Base-by-base conservation (phyloP, 2,113 vertebrate species). In the Myotis yumanensis region DNA sequence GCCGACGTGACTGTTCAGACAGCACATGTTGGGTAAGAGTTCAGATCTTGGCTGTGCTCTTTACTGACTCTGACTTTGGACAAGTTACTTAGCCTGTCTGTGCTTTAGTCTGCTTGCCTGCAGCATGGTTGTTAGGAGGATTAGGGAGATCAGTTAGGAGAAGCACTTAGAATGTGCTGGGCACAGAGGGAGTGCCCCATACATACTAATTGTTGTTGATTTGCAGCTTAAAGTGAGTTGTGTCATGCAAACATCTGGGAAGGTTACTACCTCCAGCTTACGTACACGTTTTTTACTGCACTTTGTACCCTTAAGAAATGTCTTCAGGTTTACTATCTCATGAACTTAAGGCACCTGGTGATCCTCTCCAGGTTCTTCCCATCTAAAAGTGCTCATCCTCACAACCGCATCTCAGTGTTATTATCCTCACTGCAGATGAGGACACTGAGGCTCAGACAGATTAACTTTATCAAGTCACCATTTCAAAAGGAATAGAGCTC, bases 371-470 rank as follows among this genome's bases (percentile, higher is more conserved):
- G 40, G 10, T 48, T 54, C 11, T 32, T 28, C 3, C n/a, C 3
- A 0, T 14, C 11, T 15, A 7, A 5, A 32, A 25, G 15, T 7
- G 32, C 22, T 68, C 10, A 6, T 30, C 17, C 54, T 62, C 37
- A 40, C 30, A 35, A 0, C 85, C 5, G 0, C 46, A 2, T 62
- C 59, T 77, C 32, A 0, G 7, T 7, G 5, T 17, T 5, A 0
- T 25, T 10, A 14, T 52, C 68, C 20, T 23, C 32, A 12, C 69
- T 64, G 22, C 37, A 43, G 64, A 52, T 9, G 37, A 59, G 23
- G 71, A 79, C 18, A 52, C 83, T 6, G 18, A 77, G 37, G 17
- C 68, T 86, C 4, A 15, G 30, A 28, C 66, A 76, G 48, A 11
- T 22, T 32, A 23, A 68, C 52, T 84, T 23, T 7, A 15, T 76